A percentile compares a stretch with the other conserved stretches of the same genome.
phyloP scores from a whole-genome alignment of 1,140 invertebrate genomes.

The Halesus radiatus region DNA sequence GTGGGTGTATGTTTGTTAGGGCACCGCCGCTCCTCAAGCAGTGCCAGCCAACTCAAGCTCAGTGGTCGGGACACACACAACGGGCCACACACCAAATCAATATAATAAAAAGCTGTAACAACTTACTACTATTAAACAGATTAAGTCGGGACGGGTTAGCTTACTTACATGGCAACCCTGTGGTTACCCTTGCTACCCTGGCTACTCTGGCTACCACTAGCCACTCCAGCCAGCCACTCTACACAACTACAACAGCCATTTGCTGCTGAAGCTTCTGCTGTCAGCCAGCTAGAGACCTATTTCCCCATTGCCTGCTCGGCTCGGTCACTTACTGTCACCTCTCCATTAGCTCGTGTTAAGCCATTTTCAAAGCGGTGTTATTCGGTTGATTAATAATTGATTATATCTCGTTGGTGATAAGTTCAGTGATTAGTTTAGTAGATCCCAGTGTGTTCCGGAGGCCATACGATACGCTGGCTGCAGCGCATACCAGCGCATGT shows the following conservation, averaged over 20 bases:
- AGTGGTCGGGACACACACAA: constrained; percentile 55
- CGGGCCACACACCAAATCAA: constrained; percentile 56
- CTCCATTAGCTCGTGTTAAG: constrained; percentile 27
- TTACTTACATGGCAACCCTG: not conserved
- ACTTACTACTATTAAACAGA: constrained; percentile 57
- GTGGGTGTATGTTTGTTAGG: constrained; percentile 39
- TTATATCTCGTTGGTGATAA: constrained; percentile 13
- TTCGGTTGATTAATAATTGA: constrained; percentile 29
- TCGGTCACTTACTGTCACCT: constrained; percentile 1
- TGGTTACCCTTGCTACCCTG: no score
- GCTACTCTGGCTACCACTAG: no score
- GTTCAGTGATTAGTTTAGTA: not conserved
- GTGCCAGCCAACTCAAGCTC: constrained; percentile 56
- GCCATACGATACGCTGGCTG: not conserved
- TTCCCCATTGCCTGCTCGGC: not conserved
- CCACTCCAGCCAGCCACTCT: not conserved
- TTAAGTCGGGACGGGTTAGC: constrained; percentile 23
- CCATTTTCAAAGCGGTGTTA: constrained; percentile 37
- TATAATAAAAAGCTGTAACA: constrained; percentile 56
- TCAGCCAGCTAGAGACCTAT: not conserved
- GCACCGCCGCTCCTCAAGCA: constrained; percentile 52
- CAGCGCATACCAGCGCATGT: not conserved
- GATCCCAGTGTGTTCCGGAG: not conserved
- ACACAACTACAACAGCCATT: no score
- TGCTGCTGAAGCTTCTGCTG: not conserved